Base-by-base conservation (phyloP, 2,797 vertebrate genomes). In the Borostomias antarcticus region DNA sequence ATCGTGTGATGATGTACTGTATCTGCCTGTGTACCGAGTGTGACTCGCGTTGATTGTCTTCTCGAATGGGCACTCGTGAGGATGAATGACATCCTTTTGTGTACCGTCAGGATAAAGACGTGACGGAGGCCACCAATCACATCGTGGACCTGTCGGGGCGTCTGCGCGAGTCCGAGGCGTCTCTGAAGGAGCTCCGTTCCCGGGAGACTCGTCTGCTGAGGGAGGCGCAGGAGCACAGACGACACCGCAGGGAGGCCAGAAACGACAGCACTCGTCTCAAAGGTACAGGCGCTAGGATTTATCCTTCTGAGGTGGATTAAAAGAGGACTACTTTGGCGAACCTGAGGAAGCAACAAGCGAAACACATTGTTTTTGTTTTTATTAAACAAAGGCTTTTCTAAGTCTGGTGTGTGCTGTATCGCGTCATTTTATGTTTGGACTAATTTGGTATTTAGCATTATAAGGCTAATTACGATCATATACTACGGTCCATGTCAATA, bases 101-200 rank as follows among this genome's bases (percentile, higher is more conserved):
- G 19, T n/a, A n/a, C 11, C 37, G 54, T 64, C 63, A 97, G 96
- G 95, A 96, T 8, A 88, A 94, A 75, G 91, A 94, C 40, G 86
- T 95, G 60, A 83, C 87, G 1, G 93, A 94, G 77, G 92, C 94
- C 47, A 94, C 91, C 1, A 83, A 85, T 82, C 90, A 90, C 48
- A 89, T 95, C 11, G 66, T 79, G 4, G 86, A 94, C 32, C 91
- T 95, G 53, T 90, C 91, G 0, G 81, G 70, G 8, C 92, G 88
- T 37, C 91, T 94, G 4, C 89, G 78, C 40, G 76, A 88, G 1
- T 62, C 93, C 48, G 92, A 93, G 72, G 84, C 69, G 0, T 85
- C 85, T 0, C 10, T 95, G 15, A 77, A 21, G 0, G 82, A 93
- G 1, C 86, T 89, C 26, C 89, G 76, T 73, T 58, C 51, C 0